A percentile compares a stretch with the other conserved stretches of the same genome.
These are phyloP conservation scores for Stigmatopora nigra DNA, from an alignment of 2,113 vertebrate genomes.

Conservation along the genomic window DNA sequence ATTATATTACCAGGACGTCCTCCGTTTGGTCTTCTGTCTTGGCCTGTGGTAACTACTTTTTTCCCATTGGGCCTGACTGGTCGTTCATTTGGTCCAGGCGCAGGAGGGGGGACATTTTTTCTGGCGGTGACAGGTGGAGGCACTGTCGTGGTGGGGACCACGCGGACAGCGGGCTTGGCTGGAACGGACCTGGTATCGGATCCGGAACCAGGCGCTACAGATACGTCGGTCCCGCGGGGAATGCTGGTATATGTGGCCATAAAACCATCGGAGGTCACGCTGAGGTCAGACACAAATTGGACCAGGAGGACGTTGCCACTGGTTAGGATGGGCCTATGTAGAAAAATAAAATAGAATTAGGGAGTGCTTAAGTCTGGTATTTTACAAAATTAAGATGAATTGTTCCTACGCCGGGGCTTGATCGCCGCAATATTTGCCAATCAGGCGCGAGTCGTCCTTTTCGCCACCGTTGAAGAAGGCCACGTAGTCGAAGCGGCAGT, in stretches of 20 bases:
- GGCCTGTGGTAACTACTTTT: constrained; percentile 4
- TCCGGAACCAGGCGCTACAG: constrained; percentile 13
- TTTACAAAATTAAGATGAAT: neutral
- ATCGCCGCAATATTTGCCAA: constrained; percentile 82
- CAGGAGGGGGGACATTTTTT: constrained; percentile 21
- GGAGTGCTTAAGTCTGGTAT: neutral
- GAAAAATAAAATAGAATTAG: constrained; percentile 1
- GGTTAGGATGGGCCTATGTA: constrained; percentile 65
- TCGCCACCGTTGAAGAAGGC: constrained; percentile 78
- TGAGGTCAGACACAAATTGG: constrained; percentile 87
- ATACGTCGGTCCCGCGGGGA: constrained; percentile 28
- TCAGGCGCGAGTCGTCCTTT: constrained; percentile 71
- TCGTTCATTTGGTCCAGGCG: constrained; percentile 13
- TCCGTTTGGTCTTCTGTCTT: constrained; percentile 27
- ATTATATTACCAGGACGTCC: constrained; percentile 46
- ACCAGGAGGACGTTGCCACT: constrained; percentile 77
- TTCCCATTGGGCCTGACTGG: constrained; percentile 32
- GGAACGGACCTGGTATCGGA: constrained; percentile 13
- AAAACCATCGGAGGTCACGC: constrained; percentile 83
- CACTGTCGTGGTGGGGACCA: neutral
- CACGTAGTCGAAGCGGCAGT: constrained; percentile 87
- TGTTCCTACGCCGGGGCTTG: constrained; percentile 69
- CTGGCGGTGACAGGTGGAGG: constrained; percentile 29
- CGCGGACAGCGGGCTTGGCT: neutral
- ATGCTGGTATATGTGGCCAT: constrained; percentile 71